Evolutionary conservation across 2,797 vertebrate species (phyloP).

Genomic region (Centropyge bicolor): DNA sequence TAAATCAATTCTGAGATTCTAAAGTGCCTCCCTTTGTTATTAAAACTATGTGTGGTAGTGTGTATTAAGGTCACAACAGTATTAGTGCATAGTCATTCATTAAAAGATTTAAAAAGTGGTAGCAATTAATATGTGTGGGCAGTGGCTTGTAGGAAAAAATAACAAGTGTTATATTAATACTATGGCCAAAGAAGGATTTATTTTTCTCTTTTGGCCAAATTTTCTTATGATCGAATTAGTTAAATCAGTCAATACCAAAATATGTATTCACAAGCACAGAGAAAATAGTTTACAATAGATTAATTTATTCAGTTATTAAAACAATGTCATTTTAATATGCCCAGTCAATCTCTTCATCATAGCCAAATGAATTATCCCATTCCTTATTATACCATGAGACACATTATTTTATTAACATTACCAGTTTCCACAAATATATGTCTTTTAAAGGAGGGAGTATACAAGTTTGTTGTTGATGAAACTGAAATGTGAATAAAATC

Average conservation of each 20-base stretch:
- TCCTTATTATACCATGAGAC: slow-evolving; percentile 6
- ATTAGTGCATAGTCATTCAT: neutral
- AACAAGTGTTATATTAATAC: neutral
- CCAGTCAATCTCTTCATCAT: slow-evolving; percentile 4
- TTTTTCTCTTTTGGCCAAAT: neutral
- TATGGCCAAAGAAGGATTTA: neutral
- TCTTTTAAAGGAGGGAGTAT: slow-evolving; percentile 23
- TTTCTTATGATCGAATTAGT: neutral
- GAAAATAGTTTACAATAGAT: slow-evolving; percentile 43
- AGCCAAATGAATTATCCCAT: slow-evolving; percentile 22
- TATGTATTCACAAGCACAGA: slow-evolving; percentile 54
- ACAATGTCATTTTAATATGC: slow-evolving; percentile 26
- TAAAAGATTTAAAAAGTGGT: neutral
- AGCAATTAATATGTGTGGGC: neutral
- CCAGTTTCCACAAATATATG: slow-evolving; percentile 34
- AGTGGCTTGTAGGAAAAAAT: neutral
- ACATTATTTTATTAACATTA: slow-evolving; percentile 48
- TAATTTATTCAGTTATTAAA: slow-evolving; percentile 62
- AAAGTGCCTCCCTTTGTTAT: neutral
- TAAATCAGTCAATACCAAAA: slow-evolving; percentile 24
- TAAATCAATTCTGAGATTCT: neutral
- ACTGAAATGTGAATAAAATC: slow-evolving; percentile 48
- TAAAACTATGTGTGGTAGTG: neutral
- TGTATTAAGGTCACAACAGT: neutral
- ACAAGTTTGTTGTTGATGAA: neutral